Evolutionary conservation across 2,888 invertebrate genomes (phyloP), one percentile per base, ranked within the genome.

Genomic region (Pollenia labialis): DNA sequence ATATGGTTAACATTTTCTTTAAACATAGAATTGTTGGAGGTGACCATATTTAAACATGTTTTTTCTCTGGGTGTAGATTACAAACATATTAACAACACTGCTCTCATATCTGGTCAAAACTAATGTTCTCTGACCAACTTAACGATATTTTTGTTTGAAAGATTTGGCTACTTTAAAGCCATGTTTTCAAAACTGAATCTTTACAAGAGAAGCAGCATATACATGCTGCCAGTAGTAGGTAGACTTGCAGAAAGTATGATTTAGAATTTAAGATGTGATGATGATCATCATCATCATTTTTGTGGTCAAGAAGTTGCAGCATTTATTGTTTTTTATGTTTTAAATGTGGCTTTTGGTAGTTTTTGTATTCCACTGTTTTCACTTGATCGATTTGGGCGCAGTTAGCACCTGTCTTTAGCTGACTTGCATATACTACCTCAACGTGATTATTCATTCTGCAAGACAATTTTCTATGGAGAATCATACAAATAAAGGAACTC

Each of bases 331-430:
- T 50, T 71, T 18, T 64, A 58, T 60, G 14, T 68, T 56, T 50
- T 56, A 32, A 32, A 32, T 32, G 32, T 50, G 64, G 48, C n/a
- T 68, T 18, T 62, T 60, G 23, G 42, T 56, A 66, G 64, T 62
- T 82, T 66, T 69, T 75, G 58, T 81, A 79, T 75, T 69, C 75
- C 60, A 76, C 60, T 69, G 48, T 83, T 66, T 60, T 77, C 54
- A 81, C 42, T 83, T 87, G 87, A 88, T 86, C 88, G 88, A 88
- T 88, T 88, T 87, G 86, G 71, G 83, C 82, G 81, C 88, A 88
- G 88, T 88, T 88, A 88, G 88, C 88, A 88, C 88, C 88, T 88
- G 88, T 88, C 88, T 76, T 81, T 87, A 83, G 87, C 87, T 72
- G 87, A 87, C 88, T 88, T 81, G 85, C 81, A 84, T 76, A 84